phyloP scores from a whole-genome alignment of 2,113 vertebrate genomes.

The Mus pahari region DNA sequence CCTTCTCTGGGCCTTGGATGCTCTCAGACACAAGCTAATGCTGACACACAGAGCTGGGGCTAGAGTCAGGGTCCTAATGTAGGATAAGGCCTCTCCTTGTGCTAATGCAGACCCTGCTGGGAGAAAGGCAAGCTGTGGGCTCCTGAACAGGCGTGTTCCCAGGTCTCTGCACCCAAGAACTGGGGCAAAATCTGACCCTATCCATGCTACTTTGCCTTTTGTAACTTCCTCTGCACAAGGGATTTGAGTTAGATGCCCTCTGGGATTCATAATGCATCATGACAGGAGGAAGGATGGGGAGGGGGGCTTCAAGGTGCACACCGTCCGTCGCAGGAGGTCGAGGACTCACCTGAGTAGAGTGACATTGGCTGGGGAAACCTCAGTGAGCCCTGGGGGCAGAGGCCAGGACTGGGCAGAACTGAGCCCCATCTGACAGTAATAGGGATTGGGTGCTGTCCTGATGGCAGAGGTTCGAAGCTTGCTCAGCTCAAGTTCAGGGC shows the following conservation, averaged over 20 bases:
- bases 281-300: background rate
- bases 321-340: background rate
- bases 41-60: background rate
- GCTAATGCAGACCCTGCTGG: background rate
- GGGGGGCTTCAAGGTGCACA: background rate
- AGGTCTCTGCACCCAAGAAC: background rate
- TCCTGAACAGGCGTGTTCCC: background rate
- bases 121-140: background rate
- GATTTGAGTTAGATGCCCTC: background rate
- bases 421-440: conserved; percentile 94
- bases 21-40: background rate
- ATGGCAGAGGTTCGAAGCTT: conserved; percentile 94
- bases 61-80: background rate
- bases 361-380: conserved; percentile 94
- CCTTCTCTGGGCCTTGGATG: background rate
- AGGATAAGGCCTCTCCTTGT: background rate
- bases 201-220: background rate
- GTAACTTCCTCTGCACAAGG: background rate
- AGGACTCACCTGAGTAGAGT: conserved; percentile 91
- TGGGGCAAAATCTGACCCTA: conserved; percentile 12
- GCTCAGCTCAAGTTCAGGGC: conserved; percentile 93
- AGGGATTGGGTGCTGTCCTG: conserved; percentile 96
- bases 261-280: background rate
- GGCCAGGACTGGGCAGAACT: conserved; percentile 63
- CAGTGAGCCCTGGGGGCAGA: conserved; percentile 88